These are phyloP conservation scores for Lingula anatina DNA, from an alignment of 2,888 invertebrate species.

Conservation along the genomic window DNA sequence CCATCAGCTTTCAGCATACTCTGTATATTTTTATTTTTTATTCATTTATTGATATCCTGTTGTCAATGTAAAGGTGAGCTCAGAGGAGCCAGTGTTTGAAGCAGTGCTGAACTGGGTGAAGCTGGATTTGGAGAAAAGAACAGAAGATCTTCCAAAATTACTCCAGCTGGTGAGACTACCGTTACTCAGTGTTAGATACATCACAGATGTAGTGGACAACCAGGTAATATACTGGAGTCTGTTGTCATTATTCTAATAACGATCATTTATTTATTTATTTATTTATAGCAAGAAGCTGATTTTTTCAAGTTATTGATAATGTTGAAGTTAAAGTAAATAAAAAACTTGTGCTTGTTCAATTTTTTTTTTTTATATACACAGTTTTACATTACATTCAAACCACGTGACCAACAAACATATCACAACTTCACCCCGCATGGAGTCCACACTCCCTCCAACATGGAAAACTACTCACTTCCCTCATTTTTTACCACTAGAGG, in stretches of 20 bases:
- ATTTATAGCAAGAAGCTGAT: not conserved
- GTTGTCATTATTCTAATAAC: not conserved
- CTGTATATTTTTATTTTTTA: too few species aligned
- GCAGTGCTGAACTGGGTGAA: slow-evolving; percentile 46
- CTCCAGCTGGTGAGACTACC: slow-evolving; percentile 41
- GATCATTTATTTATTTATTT: not conserved
- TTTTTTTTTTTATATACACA: too few species aligned
- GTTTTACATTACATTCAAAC: too few species aligned
- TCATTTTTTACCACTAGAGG: too few species aligned
- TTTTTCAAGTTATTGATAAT: not conserved
- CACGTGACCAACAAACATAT: too few species aligned
- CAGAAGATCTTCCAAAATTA: slow-evolving; percentile 27
- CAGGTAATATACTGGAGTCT: too few species aligned
- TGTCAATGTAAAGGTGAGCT: slow-evolving; percentile 36
- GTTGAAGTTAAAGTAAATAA: not conserved
- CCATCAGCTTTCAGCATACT: too few species aligned
- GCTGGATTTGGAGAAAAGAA: slow-evolving; percentile 24
- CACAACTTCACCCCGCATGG: too few species aligned
- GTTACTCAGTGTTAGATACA: slow-evolving; percentile 38
- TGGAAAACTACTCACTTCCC: too few species aligned
- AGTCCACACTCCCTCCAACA: too few species aligned
- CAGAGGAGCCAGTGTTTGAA: slow-evolving; percentile 48
- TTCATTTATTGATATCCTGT: too few species aligned
- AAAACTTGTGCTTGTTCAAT: too few species aligned
- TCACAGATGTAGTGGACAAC: slow-evolving; percentile 47